phyloP scores from a whole-genome alignment of 1,140 invertebrate species.

The Aphaenogaster rudis region DNA sequence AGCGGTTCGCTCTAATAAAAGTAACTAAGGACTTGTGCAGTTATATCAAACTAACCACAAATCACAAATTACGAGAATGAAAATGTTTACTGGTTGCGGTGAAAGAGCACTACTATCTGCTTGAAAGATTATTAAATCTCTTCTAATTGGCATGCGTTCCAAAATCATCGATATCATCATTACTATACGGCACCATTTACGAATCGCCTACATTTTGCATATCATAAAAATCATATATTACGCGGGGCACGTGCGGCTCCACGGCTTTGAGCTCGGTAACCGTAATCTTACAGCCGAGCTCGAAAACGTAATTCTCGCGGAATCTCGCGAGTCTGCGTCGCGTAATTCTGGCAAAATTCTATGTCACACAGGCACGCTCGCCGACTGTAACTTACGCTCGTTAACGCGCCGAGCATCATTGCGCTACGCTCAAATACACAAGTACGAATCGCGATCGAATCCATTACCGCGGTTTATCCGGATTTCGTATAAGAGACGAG shows the following conservation, averaged over 20 bases:
- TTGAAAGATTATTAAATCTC: constrained; percentile 85
- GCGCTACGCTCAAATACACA: constrained; percentile 9
- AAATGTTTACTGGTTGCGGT: constrained; percentile 84
- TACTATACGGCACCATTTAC: constrained; percentile 80
- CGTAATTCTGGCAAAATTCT: constrained; percentile 15
- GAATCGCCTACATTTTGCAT: constrained; percentile 83
- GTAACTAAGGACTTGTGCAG: constrained; percentile 85
- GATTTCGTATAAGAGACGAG: constrained; percentile 3
- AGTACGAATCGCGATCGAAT: constrained; percentile 22
- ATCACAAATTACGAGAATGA: constrained; percentile 79
- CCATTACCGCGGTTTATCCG: constrained; percentile 42
- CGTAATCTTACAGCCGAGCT: constrained; percentile 43
- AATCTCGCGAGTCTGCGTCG: not conserved
- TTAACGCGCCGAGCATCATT: constrained; percentile 9
- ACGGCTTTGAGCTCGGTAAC: constrained; percentile 3
- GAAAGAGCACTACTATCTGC: constrained; percentile 86
- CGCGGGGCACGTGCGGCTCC: constrained; percentile 49
- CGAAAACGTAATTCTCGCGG: not conserved
- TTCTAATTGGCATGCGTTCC: constrained; percentile 87
- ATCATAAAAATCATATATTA: constrained; percentile 78
- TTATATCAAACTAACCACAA: constrained; percentile 87
- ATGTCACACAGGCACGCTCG: not conserved
- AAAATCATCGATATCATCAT: constrained; percentile 85
- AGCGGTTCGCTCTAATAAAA: constrained; percentile 75
- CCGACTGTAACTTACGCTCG: constrained; percentile 36